A percentile compares a stretch with the other conserved stretches of the same genome.
Conservation (phyloP, 2,797 vertebrate species). For the Enteromius thamalakanensis region DNA sequence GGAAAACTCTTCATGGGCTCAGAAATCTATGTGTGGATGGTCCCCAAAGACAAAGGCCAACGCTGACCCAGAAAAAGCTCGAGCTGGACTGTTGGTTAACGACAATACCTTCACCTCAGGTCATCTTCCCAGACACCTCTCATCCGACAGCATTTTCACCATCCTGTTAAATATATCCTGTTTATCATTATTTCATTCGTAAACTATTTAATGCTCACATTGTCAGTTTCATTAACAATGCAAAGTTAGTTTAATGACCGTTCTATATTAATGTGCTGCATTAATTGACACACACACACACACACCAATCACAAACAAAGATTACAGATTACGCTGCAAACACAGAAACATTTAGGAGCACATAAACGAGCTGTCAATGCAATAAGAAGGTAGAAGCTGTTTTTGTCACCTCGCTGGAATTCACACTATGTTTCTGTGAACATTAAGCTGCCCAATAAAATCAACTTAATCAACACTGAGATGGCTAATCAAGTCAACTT, state of each 20-base stretch:
- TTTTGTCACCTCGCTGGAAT: too few relatives aligned
- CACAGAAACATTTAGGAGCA: not conserved
- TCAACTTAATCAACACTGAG: too few relatives aligned
- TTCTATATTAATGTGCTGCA: not conserved
- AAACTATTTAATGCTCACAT: not conserved
- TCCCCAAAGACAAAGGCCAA: slow-evolving; percentile 10
- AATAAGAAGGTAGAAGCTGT: too few relatives aligned
- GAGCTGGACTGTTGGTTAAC: not conserved
- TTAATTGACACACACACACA: too few relatives aligned
- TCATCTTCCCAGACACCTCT: slow-evolving; percentile 62
- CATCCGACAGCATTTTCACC: slow-evolving; percentile 42
- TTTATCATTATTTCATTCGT: not conserved
- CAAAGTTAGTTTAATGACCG: too few relatives aligned
- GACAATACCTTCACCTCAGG: slow-evolving; percentile 34
- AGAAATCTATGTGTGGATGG: slow-evolving; percentile 40
- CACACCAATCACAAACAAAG: too few relatives aligned
- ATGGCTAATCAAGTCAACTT: too few relatives aligned
- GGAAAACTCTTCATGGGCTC: slow-evolving; percentile 22
- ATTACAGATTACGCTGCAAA: not conserved
- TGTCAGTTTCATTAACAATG: too few relatives aligned
- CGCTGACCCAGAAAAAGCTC: not conserved
- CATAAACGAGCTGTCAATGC: not conserved
- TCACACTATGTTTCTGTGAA: too few relatives aligned
- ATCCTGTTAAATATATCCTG: slow-evolving; percentile 1
- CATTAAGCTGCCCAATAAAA: too few relatives aligned